phyloP scores from a whole-genome alignment of 1,140 invertebrate species.

The Pseudomyrmex pallidus region DNA sequence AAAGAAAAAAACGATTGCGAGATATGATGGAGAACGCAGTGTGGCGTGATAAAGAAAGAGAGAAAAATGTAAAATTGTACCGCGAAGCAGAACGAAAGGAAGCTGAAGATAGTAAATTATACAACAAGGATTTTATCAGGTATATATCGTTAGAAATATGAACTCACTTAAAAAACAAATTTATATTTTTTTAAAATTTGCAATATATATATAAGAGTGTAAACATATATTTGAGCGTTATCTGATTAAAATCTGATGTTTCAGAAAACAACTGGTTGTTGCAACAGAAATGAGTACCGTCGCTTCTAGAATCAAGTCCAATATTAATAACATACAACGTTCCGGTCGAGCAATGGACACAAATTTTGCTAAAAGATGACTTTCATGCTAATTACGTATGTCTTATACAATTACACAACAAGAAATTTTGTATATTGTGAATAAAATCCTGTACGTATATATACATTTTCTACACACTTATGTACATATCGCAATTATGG shows the following conservation, averaged over 20 bases:
- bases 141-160: slow-evolving; percentile 64
- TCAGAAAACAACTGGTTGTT: slow-evolving; percentile 89
- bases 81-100: slow-evolving; percentile 88
- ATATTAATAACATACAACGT: slow-evolving; percentile 93
- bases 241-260: slow-evolving; percentile 62
- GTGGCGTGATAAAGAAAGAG: slow-evolving; percentile 89
- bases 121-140: slow-evolving; percentile 86
- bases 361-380: slow-evolving; percentile 88
- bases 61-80: slow-evolving; percentile 88
- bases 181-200: neutral
- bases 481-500: neutral
- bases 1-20: slow-evolving; percentile 89
- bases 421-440: neutral
- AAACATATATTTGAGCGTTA: slow-evolving; percentile 12
- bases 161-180: neutral
- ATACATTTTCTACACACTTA: neutral
- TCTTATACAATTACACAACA: slow-evolving; percentile 41
- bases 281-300: slow-evolving; percentile 89
- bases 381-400: slow-evolving; percentile 24
- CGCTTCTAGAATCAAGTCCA: slow-evolving; percentile 91
- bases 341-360: slow-evolving; percentile 88
- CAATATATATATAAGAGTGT: neutral
- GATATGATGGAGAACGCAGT: slow-evolving; percentile 94
- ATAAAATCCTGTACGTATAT: too few relatives aligned
- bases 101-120: slow-evolving; percentile 82